phyloP scores from a whole-genome alignment of 2,888 invertebrate genomes.

The Linnaemya vulpina region DNA sequence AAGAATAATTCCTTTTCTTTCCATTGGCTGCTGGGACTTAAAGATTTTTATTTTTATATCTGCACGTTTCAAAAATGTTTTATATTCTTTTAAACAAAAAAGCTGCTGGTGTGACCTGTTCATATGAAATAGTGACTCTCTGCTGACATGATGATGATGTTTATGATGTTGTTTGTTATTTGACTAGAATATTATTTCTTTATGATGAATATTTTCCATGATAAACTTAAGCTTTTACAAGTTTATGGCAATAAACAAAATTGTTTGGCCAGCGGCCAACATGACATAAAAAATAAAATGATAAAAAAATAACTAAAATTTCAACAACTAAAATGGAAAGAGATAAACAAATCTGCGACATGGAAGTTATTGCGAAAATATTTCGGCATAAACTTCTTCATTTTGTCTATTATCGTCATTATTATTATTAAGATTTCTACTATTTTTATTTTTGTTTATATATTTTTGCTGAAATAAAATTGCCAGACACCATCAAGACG shows the following conservation, averaged over 20 bases:
- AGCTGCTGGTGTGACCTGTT: conserved; percentile 11
- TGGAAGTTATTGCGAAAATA: conserved; percentile 41
- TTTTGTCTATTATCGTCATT: conserved; percentile 54
- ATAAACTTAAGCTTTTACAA: conserved; percentile 54
- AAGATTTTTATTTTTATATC: too few relatives aligned
- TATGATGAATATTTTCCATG: conserved; percentile 53
- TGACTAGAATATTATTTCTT: conserved; percentile 49
- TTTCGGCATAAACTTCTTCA: conserved; percentile 2
- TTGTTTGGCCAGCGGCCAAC: conserved; percentile 68
- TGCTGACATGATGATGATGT: conserved; percentile 24
- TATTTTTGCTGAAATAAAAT: conserved; percentile 16
- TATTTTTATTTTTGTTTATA: conserved; percentile 32
- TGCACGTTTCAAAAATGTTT: too few relatives aligned
- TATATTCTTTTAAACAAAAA: too few relatives aligned
- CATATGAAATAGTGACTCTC: background rate
- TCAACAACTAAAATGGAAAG: background rate
- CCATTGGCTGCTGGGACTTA: too few relatives aligned
- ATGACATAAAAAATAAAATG: conserved; percentile 18
- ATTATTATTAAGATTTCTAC: conserved; percentile 49
- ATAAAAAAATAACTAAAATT: background rate
- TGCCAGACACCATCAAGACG: conserved; percentile 40
- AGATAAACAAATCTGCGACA: background rate
- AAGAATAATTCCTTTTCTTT: too few relatives aligned
- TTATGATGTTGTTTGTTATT: conserved; percentile 45
- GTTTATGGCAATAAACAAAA: conserved; percentile 67